Evolutionary conservation across 2,888 invertebrate species (phyloP), one percentile per base, ranked within the genome.

Genomic region (Gonocerus acuteangulatus): DNA sequence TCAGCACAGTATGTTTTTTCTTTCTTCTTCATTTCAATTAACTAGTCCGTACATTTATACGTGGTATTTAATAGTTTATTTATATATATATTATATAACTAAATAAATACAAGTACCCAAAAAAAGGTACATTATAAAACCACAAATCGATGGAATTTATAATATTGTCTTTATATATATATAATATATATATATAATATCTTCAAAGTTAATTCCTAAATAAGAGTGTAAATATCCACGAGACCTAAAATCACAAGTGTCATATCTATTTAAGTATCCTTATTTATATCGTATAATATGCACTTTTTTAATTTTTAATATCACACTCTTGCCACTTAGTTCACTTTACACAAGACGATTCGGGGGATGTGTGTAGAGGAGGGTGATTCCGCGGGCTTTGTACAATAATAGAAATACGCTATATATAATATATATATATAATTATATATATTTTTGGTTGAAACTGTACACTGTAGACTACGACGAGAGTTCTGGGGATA

Each of bases 231-330:
- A 58, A 63, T 63, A 66, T 64, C 62, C 66, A 66, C 66, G 64
- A 66, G 52, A 66, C 62, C 65, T 65, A 65, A 63, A 63, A 65
- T 65, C 65, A 65, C 65, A 65, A 65, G 65, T 65, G 65, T 64
- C 61, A 63, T 63, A 65, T 60, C 60, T 65, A 63, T 65, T 61
- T 65, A 64, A 64, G 65, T 65, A 65, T 65, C 65, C 36, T 61
- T 65, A 63, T 57, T 62, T 62, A 57, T 49, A 60, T 63, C 63
- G 61, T 65, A 63, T 61, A 63, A 61, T 63, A 48, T 61, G 64
- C 65, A 65, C 63, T 63, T 64, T 64, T 36, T 57, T 51, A 48
- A 59, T 45, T 47, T 60, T 59, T 64, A 65, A 65, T 64, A 65
- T 65, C 63, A 64, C 65, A 65, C 65, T 54, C 54, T 62, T 57